phyloP scores from a whole-genome alignment of 2,888 invertebrate genomes.

The Strigamia transsilvanica region DNA sequence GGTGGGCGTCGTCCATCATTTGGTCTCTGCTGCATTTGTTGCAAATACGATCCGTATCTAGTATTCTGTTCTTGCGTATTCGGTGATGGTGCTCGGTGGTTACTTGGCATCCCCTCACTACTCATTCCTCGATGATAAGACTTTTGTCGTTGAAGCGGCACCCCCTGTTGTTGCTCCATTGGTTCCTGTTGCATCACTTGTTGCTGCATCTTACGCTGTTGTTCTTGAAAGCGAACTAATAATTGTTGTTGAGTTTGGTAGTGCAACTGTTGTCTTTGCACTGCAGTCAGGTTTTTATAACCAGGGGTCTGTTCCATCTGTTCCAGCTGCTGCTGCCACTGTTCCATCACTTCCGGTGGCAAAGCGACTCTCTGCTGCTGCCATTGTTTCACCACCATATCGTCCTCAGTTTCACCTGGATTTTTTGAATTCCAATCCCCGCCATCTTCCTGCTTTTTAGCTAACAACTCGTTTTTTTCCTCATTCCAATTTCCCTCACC shows the following conservation, averaged over 20 bases:
- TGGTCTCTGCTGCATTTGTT: not conserved
- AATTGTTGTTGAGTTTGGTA: not conserved
- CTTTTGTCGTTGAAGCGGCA: not conserved
- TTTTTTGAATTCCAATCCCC: no score
- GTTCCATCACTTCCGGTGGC: conserved; percentile 2
- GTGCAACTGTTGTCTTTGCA: not conserved
- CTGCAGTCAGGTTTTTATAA: not conserved
- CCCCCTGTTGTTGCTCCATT: no score
- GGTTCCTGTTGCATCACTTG: no score
- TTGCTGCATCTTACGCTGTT: not conserved
- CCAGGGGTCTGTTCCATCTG: conserved; percentile 13
- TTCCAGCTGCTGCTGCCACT: conserved; percentile 5
- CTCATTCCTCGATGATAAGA: not conserved
- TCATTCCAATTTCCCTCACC: no score
- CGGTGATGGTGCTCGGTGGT: no score
- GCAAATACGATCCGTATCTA: not conserved
- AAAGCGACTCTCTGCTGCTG: conserved; percentile 4
- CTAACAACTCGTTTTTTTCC: no score
- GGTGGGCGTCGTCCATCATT: not conserved
- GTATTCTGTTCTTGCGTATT: not conserved
- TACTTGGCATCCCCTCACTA: no score
- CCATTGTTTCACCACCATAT: not conserved
- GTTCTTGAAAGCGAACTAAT: not conserved
- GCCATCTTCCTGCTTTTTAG: no score
- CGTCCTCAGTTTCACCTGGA: not conserved